Conservation (phyloP, 2,888 invertebrate genomes). For the Tuberolachnus salignus region DNA sequence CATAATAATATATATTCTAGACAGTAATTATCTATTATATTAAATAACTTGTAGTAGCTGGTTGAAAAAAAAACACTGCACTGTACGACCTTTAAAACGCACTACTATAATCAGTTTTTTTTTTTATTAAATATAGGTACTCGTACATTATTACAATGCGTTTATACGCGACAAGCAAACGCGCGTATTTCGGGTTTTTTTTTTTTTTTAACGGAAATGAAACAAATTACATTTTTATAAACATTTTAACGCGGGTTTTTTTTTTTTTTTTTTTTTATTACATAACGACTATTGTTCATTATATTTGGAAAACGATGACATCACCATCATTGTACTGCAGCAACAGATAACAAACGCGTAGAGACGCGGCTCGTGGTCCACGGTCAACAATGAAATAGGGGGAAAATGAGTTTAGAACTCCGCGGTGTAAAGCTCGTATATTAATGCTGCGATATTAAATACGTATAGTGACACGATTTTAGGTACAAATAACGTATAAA, state of each 20-base stretch:
- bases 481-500: too few species aligned
- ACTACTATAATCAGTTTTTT: too few species aligned
- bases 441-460: too few species aligned
- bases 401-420: too few species aligned
- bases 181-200: conserved; percentile 3
- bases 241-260: conserved; percentile 34
- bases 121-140: too few species aligned
- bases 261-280: background rate
- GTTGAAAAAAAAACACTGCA: background rate
- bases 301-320: background rate
- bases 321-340: background rate
- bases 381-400: too few species aligned
- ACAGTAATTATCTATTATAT: background rate
- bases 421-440: too few species aligned
- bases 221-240: conserved; percentile 47
- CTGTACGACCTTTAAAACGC: too few species aligned
- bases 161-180: conserved; percentile 15
- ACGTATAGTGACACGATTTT: too few species aligned
- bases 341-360: too few species aligned
- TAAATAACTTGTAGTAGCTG: background rate
- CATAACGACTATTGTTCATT: background rate
- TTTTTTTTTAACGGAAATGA: conserved; percentile 36
- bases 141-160: background rate
- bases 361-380: too few species aligned
- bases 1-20: background rate